Evolutionary conservation across 1,140 invertebrate species (phyloP), one percentile per base, ranked within the genome.

Genomic region (Acarapis woodi): DNA sequence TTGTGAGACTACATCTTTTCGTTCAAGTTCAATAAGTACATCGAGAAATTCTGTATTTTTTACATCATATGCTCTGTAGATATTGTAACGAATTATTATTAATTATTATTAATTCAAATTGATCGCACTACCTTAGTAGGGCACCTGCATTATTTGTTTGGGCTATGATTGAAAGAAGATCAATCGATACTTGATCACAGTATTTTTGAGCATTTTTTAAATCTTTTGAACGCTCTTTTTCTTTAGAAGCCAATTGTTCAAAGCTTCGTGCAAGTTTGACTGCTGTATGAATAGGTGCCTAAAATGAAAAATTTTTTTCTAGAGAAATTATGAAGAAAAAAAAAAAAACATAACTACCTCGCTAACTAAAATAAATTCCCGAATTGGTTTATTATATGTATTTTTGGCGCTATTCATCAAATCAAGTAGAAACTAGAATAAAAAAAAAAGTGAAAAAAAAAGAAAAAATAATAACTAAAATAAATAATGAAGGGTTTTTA

Each of bases 361-460:
- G n/a, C n/a, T n/a, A n/a, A 88, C 74, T 18, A 96, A 59, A 16
- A 97, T 73, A 53, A 96, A 96, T 50, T 96, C 87, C 52, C 90
- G 73, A 24, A 97, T 79, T 1, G 88, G 85, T 47, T 80, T 76
- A 55, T 96, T 93, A 45, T 83, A 74, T 56, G 80, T 72, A 47
- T 82, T 79, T 57, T 94, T 96, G 8, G 87, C 88, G 55, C 85
- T 88, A 4, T 93, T 71, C 82, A 96, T 97, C 49, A 97, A 61
- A 55, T 97, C 94, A 57, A 90, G 93, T 19, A 97, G 79, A 55
- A 96, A 99, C 69, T 76, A 53, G 37, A 62, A 18, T 18, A 2
- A 20, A 37, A 23, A 36, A 24, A 14, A 12, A 14, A 14, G 6
- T 2, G 10, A 24, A 15, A 28, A 36, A 14, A 24, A n/a, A 9